These are phyloP conservation scores for Megastigmus dorsalis DNA, from an alignment of 2,888 invertebrate species.

Conservation along the genomic window DNA sequence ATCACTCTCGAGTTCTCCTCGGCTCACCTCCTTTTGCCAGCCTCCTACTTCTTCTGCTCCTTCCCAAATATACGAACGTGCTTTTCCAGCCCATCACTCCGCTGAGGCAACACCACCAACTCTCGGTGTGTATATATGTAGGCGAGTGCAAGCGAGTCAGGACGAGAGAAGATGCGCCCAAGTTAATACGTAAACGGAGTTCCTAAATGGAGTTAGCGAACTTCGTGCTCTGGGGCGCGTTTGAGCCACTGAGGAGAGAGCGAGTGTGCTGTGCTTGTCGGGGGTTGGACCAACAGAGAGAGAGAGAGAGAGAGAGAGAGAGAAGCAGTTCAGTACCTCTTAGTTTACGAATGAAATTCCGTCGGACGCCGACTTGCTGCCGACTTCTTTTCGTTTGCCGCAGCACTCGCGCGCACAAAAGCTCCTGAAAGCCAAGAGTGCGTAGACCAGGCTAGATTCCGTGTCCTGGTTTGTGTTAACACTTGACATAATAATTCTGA, in stretches of 20 bases:
- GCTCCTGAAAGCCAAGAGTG: too few species aligned
- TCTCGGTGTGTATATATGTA: background rate
- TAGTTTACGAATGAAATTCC: constrained; percentile 39
- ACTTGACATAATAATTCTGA: too few species aligned
- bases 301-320: background rate
- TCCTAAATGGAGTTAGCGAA: constrained; percentile 50
- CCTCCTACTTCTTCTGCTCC: too few species aligned
- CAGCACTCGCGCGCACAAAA: background rate
- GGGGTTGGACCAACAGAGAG: background rate
- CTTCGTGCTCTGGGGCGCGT: constrained; percentile 20
- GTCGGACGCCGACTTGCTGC: constrained; percentile 13
- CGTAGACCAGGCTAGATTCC: too few species aligned
- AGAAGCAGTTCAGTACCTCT: background rate
- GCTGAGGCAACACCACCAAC: too few species aligned
- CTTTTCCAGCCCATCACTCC: too few species aligned
- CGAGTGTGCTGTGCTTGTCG: too few species aligned
- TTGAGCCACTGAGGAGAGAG: constrained; percentile 20
- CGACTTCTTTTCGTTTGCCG: background rate
- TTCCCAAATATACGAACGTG: too few species aligned
- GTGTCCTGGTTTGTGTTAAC: too few species aligned
- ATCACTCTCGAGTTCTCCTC: constrained; percentile 13
- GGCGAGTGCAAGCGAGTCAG: too few species aligned
- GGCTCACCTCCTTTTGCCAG: too few species aligned
- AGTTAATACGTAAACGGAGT: constrained; percentile 53
- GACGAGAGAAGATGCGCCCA: constrained; percentile 36